Evolutionary conservation across 2,888 invertebrate species (phyloP), one percentile per base, ranked within the genome.

Genomic region (Pristionchus exspectatus): DNA sequence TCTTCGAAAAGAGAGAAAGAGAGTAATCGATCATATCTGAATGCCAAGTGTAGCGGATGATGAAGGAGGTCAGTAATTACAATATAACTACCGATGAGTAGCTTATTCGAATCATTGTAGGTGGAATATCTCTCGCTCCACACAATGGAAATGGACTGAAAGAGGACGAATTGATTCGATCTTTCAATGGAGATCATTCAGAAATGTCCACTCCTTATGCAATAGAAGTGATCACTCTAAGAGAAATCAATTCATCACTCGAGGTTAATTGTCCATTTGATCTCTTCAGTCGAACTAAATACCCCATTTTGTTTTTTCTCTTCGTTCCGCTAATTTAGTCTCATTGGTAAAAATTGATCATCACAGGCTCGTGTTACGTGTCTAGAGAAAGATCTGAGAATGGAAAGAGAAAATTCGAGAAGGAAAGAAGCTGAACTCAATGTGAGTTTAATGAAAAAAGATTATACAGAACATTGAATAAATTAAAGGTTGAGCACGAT

Each of bases 401-500:
- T 72, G 50, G 72, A 72, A n/a, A 87, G 56, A 56, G 87, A 87
- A 27, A 30, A 69, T 24, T 33, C 21, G 27, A 87, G 56, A 38
- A 69, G 87, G 21, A 69, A 50, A 38, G 72, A 87, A 27, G 87
- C 87, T 9, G 87, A 87, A 38, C 14, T 87, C 18, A 87, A 54
- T 87, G 87, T 87, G 21, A 87, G 87, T 77, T 77, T 0, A n/a
- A 44, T 44, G 77, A 44, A 18, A n/a, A 27, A 10, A 3, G 12
- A n/a, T 69, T n/a, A 7, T 18, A 50, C n/a, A 2, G n/a, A 44
- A n/a, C 2, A 24, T 44, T 14, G 30, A 74, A 38, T 38, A 33
- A 44, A 16, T 38, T 72, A 3, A n/a, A 88, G 88, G 59, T 77
- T 9, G 88, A 88, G 33, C 88, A 88, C 66, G 92, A 92, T 33